Evolutionary conservation across 2,888 invertebrate species (phyloP).

Genomic region (Parnassius smintheus): DNA sequence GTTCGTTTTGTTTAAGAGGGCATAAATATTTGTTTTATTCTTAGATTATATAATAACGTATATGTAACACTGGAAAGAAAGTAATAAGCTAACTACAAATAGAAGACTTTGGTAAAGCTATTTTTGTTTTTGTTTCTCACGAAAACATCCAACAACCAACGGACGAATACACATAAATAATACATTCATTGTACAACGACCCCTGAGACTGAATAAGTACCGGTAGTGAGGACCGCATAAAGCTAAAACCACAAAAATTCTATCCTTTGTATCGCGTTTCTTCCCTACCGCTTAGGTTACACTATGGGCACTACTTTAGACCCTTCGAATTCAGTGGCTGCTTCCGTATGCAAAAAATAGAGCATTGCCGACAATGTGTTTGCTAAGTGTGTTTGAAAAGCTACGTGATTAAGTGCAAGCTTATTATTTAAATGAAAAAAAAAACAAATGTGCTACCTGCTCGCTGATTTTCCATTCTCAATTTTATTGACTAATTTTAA

Average conservation of each 20-base stretch:
- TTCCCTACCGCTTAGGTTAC: slow-evolving; percentile 24
- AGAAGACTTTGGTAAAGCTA: too few species aligned
- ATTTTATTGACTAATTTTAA: too few species aligned
- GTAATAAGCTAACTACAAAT: too few species aligned
- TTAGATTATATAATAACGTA: too few species aligned
- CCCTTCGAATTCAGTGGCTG: slow-evolving; percentile 19
- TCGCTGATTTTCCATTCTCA: too few species aligned
- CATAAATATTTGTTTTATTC: too few species aligned
- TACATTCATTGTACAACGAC: slow-evolving; percentile 22
- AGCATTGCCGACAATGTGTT: neutral
- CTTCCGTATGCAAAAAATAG: slow-evolving; percentile 17
- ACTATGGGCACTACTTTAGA: slow-evolving; percentile 22
- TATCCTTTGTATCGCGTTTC: slow-evolving; percentile 27
- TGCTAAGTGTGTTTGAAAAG: neutral
- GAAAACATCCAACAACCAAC: neutral
- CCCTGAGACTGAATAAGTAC: slow-evolving; percentile 25
- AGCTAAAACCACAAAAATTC: slow-evolving; percentile 27
- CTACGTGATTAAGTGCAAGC: too few species aligned
- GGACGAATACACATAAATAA: slow-evolving; percentile 23
- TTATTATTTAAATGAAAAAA: too few species aligned
- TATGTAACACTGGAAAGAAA: too few species aligned
- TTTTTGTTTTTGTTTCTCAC: neutral
- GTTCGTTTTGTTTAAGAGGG: too few species aligned
- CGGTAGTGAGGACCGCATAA: slow-evolving; percentile 21
- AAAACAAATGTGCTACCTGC: too few species aligned